Percentiles rank a stretch among this genome's conserved stretches.
Evolutionary conservation across 2,113 vertebrate species (phyloP).

Genomic region (Cavia aperea): DNA sequence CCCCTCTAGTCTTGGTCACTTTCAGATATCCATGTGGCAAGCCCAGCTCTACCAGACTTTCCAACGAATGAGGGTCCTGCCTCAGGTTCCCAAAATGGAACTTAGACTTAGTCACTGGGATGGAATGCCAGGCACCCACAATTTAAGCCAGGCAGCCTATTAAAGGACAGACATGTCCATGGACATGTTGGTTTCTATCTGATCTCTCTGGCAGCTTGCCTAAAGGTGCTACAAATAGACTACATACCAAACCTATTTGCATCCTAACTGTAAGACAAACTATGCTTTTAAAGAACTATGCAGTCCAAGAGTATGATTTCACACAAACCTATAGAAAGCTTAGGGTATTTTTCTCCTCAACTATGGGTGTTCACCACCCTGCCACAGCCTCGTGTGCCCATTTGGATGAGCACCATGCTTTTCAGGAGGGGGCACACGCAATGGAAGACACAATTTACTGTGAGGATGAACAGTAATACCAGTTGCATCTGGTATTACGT

Average conservation of each 20-base stretch:
- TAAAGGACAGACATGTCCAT: fast-evolving
- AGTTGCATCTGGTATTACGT: neutral
- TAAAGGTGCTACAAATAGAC: neutral
- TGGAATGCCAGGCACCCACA: neutral
- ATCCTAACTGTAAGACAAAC: neutral
- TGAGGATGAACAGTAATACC: neutral
- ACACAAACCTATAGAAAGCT: neutral
- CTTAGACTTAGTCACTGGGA: neutral
- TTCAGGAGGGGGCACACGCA: neutral
- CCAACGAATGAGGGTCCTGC: neutral
- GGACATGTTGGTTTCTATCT: neutral
- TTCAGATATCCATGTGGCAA: neutral
- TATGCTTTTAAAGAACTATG: neutral
- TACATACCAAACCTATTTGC: neutral
- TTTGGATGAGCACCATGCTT: neutral
- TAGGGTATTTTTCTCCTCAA: neutral
- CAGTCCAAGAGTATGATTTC: neutral
- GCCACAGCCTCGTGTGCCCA: fast-evolving
- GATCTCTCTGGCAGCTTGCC: neutral
- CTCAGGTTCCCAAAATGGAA: neutral
- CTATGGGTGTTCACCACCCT: neutral
- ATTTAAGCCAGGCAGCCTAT: neutral
- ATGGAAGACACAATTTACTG: neutral
- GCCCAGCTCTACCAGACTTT: neutral
- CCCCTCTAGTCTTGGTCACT: neutral